Conservation (phyloP, 2,797 vertebrate genomes). For the Perodicticus potto region DNA sequence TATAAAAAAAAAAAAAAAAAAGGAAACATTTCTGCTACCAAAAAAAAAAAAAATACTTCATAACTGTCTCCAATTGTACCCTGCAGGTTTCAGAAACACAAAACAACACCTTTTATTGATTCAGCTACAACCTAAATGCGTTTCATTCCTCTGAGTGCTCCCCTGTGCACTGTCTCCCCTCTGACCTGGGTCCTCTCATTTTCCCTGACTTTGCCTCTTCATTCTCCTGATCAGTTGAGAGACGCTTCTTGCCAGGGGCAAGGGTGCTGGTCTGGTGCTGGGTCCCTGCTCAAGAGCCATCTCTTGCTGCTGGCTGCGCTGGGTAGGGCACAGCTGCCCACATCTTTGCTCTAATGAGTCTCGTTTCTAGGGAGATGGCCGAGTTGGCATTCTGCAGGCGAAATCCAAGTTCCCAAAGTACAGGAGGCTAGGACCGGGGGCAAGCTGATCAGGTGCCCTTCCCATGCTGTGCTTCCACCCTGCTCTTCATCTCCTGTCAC, state of each 20-base stretch:
- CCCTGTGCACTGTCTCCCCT: not conserved
- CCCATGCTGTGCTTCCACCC: constrained; percentile 72
- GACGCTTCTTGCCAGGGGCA: too few relatives aligned
- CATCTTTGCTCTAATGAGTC: not conserved
- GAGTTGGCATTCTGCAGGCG: not conserved
- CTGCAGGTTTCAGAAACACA: constrained; percentile 76
- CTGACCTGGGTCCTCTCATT: not conserved
- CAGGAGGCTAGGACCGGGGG: not conserved
- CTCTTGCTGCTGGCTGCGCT: not conserved
- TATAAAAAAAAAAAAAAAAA: not conserved
- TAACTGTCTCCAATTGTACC: constrained; percentile 43
- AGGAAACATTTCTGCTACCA: constrained; percentile 68
- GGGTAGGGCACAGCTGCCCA: fast-evolving
- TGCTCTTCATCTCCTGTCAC: constrained; percentile 65
- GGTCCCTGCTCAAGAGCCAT: not conserved
- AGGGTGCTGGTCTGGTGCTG: not conserved
- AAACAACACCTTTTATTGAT: constrained; percentile 76
- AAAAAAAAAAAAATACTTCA: constrained; percentile 76
- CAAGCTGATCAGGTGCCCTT: not conserved
- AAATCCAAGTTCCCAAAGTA: fast-evolving
- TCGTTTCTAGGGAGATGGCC: not conserved
- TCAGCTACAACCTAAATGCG: constrained; percentile 54
- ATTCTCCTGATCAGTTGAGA: fast-evolving
- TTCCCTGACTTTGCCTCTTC: not conserved
- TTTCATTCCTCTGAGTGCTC: constrained; percentile 61